Conservation (phyloP, 2,113 vertebrate genomes). For the Cyanocitta stelleri region DNA sequence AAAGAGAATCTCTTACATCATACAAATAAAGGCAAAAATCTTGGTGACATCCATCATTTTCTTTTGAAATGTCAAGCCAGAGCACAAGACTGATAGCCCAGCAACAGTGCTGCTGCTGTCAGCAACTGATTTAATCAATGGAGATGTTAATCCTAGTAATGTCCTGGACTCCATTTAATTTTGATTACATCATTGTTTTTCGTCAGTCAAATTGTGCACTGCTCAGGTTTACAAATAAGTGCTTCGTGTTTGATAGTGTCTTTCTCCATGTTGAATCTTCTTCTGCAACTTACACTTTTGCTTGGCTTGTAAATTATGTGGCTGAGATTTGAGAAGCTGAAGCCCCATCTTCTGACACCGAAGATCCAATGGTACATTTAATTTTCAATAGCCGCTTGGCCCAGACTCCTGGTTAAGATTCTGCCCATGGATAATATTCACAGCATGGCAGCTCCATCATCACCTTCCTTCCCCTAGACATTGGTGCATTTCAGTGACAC, state of each 20-base stretch:
- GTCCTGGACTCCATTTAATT: background rate
- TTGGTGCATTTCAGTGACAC: background rate
- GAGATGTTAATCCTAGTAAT: slow-evolving; percentile 25
- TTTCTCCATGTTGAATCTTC: background rate
- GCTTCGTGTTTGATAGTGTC: background rate
- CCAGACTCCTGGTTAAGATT: background rate
- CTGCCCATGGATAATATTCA: background rate
- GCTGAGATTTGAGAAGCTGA: background rate
- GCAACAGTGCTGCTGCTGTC: background rate
- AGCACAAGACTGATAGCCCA: background rate
- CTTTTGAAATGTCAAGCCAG: slow-evolving; percentile 25
- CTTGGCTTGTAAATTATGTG: background rate
- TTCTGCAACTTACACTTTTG: background rate
- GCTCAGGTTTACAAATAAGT: background rate
- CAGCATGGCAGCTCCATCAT: background rate
- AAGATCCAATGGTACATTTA: background rate
- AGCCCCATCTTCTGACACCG: background rate
- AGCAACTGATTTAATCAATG: slow-evolving; percentile 23
- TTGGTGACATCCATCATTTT: slow-evolving; percentile 12
- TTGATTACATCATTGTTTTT: slow-evolving; percentile 42
- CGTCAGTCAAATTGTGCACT: background rate
- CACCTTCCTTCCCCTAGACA: background rate
- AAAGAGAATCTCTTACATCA: slow-evolving; percentile 1
- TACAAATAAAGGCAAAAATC: background rate
- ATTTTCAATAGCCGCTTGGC: background rate